Percentiles rank a stretch among this genome's conserved stretches.
These are phyloP conservation scores for Xestia sexstrigata DNA, from an alignment of 2,888 invertebrate species.

Conservation along the genomic window DNA sequence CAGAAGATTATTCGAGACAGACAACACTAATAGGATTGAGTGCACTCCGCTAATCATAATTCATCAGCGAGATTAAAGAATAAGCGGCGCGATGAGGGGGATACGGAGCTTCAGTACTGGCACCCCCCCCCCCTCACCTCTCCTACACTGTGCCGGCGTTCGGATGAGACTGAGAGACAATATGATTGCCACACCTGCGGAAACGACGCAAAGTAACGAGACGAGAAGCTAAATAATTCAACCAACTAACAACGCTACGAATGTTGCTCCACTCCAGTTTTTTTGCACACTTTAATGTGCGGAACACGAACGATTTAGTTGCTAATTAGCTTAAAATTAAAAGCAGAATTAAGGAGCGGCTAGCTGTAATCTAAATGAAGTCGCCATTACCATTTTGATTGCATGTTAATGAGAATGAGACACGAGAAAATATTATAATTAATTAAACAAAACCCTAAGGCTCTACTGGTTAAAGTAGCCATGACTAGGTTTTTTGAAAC, in stretches of 20 bases:
- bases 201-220: slow-evolving; percentile 89
- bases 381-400: slow-evolving; percentile 51
- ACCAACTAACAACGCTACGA: slow-evolving; percentile 77
- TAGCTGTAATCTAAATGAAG: slow-evolving; percentile 50
- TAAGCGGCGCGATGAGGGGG: slow-evolving; percentile 82
- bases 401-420: slow-evolving; percentile 57
- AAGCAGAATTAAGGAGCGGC: slow-evolving; percentile 44
- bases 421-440: slow-evolving; percentile 44
- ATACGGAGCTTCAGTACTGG: slow-evolving; percentile 54
- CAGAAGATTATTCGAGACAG: slow-evolving; percentile 76
- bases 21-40: slow-evolving; percentile 88
- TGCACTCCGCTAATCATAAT: slow-evolving; percentile 90
- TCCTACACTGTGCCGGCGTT: slow-evolving; percentile 58
- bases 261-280: slow-evolving; percentile 75
- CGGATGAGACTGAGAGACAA: slow-evolving; percentile 84
- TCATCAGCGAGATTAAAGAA: slow-evolving; percentile 91
- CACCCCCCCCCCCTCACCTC: slow-evolving; percentile 38
- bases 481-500: slow-evolving; percentile 37
- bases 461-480: slow-evolving; percentile 32
- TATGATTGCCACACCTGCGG: slow-evolving; percentile 91
- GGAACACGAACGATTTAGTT: slow-evolving; percentile 58
- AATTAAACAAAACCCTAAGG: slow-evolving; percentile 43
- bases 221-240: slow-evolving; percentile 89
- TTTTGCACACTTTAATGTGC: slow-evolving; percentile 57
- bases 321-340: slow-evolving; percentile 61